Percentiles rank a stretch among this genome's conserved stretches.
phyloP scores from a whole-genome alignment of 2,113 vertebrate genomes.

The Dicerorhinus sumatrensis region DNA sequence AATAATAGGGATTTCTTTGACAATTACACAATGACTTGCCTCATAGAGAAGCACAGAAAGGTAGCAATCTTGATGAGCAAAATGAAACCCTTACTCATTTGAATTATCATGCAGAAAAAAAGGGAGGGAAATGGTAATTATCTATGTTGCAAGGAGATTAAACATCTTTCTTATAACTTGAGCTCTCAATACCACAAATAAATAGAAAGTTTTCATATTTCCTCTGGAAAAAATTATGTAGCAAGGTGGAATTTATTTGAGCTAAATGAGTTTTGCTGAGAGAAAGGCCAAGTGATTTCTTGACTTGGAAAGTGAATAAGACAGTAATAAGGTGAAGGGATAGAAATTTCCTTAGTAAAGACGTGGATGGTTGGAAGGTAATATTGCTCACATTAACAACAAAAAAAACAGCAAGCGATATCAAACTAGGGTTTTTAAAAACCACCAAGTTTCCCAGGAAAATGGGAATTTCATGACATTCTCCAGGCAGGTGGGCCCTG shows the following conservation, averaged over 20 bases:
- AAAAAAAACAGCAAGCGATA: too few species aligned
- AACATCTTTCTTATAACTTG: constrained; percentile 46
- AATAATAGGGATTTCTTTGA: not conserved
- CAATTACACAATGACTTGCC: not conserved
- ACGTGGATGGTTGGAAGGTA: not conserved
- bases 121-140: not conserved
- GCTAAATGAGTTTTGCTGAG: constrained; percentile 22
- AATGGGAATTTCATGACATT: not conserved
- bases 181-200: constrained; percentile 43
- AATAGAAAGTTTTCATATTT: constrained; percentile 53
- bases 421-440: not conserved
- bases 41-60: not conserved
- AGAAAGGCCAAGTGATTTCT: not conserved
- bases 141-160: constrained; percentile 38
- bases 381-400: not conserved
- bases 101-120: not conserved
- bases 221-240: not conserved
- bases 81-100: not conserved
- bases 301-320: not conserved
- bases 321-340: not conserved
- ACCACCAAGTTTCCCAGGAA: not conserved
- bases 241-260: constrained; percentile 19
- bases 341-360: not conserved
- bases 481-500: not conserved
- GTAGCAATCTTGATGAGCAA: not conserved